Base-by-base conservation (phyloP, 2,888 invertebrate species). In the Notodonta dromedarius region DNA sequence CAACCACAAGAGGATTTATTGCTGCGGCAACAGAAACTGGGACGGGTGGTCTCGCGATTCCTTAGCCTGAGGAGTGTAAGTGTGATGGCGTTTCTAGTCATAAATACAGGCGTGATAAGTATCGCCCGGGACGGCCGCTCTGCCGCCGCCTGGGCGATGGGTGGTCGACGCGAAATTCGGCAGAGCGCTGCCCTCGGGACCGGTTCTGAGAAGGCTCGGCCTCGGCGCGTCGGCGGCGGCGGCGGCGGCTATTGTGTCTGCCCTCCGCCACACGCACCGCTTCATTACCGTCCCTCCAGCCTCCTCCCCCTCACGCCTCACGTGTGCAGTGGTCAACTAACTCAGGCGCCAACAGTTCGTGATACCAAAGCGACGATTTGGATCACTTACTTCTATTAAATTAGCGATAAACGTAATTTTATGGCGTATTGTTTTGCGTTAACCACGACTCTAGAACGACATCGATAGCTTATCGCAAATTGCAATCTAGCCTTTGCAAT, bases 131-230 rank as follows among this genome's bases (percentile, higher is more conserved):
- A 65, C 65, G 79, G 84, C 24, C 24, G 24, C 24, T n/a, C n/a
- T n/a, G 24, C 24, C 1, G 24, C 24, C 24, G 68, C 74, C 77
- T 73, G 80, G 80, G 80, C 85, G 83, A 84, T 91, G 92, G 93
- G 91, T 92, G 92, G 93, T 91, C 92, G 91, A 79, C 88, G 91
- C 91, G 71, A 93, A 92, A 88, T 93, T 92, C 91, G 93, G 92
- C 91, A 83, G 89, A 87, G 86, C 89, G 85, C 83, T 85, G 87
- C 82, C 84, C 85, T 78, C 78, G 67, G 73, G 86, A 92, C 93
- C 93, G 93, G 93, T 92, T 92, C 92, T 78, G 75, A 81, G 92
- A 92, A 92, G 88, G 88, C 86, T 82, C 87, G 83, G 80, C 76
- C 35, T 35, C 35, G 35, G 79, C 74, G 74, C 65, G 83, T 79